Evolutionary conservation across 2,113 vertebrate genomes (phyloP).

Genomic region (Hiodon alosoides): DNA sequence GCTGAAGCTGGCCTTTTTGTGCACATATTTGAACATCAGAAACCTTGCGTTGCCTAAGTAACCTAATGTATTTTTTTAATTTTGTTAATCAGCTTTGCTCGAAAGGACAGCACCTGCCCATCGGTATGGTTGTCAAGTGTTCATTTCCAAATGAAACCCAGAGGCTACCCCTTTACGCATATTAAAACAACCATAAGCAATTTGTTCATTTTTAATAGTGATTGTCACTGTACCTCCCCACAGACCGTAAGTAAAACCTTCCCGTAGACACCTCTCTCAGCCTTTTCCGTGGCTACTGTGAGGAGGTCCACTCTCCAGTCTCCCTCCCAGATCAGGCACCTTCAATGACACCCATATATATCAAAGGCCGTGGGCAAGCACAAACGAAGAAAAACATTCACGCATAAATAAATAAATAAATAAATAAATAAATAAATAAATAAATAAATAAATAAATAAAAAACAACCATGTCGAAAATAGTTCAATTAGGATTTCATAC

Average conservation of each 20-base stretch:
- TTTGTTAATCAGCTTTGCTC: not conserved
- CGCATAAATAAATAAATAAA: not conserved
- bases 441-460: too few relatives aligned
- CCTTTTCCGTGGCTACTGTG: constrained; percentile 54
- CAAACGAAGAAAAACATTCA: not conserved
- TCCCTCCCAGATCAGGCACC: constrained; percentile 78
- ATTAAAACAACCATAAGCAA: too few relatives aligned
- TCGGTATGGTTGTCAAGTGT: too few relatives aligned
- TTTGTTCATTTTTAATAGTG: too few relatives aligned
- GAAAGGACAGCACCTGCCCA: not conserved
- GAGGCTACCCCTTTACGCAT: too few relatives aligned
- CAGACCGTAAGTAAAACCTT: constrained; percentile 70
- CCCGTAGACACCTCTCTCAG: constrained; percentile 60
- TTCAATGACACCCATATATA: constrained; percentile 33
- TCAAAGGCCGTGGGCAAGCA: too few relatives aligned
- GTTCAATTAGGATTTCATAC: not conserved
- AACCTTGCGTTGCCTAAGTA: too few relatives aligned
- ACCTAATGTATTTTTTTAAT: too few relatives aligned
- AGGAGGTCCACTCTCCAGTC: constrained; percentile 68
- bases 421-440: too few relatives aligned
- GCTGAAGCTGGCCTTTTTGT: constrained; percentile 43
- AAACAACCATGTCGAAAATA: too few relatives aligned
- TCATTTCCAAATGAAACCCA: too few relatives aligned
- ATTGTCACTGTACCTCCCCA: constrained; percentile 55
- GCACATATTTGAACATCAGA: not conserved